Conservation (phyloP, 2,888 invertebrate genomes). For the Cistogaster globosa region DNA sequence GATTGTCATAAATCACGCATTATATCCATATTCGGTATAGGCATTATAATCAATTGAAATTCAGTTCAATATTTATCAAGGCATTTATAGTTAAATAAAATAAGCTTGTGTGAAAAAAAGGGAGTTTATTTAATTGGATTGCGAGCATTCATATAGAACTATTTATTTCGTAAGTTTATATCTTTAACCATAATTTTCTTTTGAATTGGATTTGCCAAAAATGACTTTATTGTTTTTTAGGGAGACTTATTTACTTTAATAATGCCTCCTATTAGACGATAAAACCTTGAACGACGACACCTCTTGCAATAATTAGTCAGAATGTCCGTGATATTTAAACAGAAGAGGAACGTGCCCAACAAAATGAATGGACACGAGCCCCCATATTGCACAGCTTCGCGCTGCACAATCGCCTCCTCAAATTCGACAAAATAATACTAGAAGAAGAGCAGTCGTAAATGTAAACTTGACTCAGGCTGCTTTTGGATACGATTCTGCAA, state of each 20-base stretch:
- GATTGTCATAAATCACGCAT: conserved; percentile 22
- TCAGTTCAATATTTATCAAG: conserved; percentile 5
- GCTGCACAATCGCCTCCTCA: too few relatives aligned
- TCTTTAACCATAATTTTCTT: too few relatives aligned
- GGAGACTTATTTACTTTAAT: conserved; percentile 60
- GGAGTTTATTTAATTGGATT: conserved; percentile 20
- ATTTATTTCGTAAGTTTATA: conserved; percentile 6
- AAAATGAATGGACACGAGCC: conserved; percentile 54
- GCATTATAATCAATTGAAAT: conserved; percentile 30
- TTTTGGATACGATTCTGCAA: too few relatives aligned
- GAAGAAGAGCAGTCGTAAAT: too few relatives aligned
- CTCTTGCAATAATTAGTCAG: conserved; percentile 53
- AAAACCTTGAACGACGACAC: conserved; percentile 51
- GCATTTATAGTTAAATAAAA: conserved; percentile 25
- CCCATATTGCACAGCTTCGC: too few relatives aligned
- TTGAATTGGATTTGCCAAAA: conserved; percentile 45
- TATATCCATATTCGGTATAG: conserved; percentile 13
- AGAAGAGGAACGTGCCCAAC: conserved; percentile 53
- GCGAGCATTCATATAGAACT: conserved; percentile 25
- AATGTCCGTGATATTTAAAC: conserved; percentile 53
- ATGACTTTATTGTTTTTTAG: conserved; percentile 38
- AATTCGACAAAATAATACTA: too few relatives aligned
- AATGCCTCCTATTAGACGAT: conserved; percentile 61
- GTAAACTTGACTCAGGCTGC: too few relatives aligned
- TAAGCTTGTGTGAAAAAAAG: conserved; percentile 17